Percentiles rank a stretch among this genome's conserved stretches.
These are phyloP conservation scores for Sebastes cheni DNA, from an alignment of 2,797 vertebrate species.

Conservation along the genomic window DNA sequence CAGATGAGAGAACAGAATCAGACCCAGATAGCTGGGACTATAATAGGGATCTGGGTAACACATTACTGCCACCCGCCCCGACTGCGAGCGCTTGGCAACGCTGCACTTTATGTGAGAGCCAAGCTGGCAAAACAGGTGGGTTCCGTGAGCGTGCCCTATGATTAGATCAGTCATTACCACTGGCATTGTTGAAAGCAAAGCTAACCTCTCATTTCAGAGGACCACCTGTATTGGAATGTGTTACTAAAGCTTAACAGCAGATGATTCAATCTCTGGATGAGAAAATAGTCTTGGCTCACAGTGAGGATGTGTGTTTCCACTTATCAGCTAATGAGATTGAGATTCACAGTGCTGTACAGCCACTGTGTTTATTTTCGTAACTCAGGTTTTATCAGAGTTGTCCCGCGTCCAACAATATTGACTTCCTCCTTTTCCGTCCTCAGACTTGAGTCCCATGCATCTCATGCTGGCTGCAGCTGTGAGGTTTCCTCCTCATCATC, in stretches of 20 bases:
- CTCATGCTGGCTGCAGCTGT: conserved; percentile 51
- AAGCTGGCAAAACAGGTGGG: conserved; percentile 71
- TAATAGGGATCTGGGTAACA: conserved; percentile 61
- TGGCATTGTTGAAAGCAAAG: conserved; percentile 60
- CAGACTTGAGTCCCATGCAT: conserved; percentile 14
- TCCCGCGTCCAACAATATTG: conserved; percentile 9
- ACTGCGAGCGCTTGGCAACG: conserved; percentile 55
- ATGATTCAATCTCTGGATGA: conserved; percentile 51
- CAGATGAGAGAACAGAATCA: conserved; percentile 69
- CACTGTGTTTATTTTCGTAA: conserved; percentile 38
- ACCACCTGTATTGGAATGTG: conserved; percentile 71
- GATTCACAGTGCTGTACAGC: conserved; percentile 28
- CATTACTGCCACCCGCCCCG: conserved; percentile 65
- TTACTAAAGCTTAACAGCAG: conserved; percentile 55
- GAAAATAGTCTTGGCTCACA: conserved; percentile 36
- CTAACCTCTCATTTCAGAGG: conserved; percentile 60
- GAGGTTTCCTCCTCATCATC: conserved; percentile 11
- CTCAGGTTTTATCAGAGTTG: conserved; percentile 29
- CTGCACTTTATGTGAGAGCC: conserved; percentile 47
- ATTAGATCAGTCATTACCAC: conserved; percentile 73
- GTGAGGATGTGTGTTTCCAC: conserved; percentile 58
- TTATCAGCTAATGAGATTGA: conserved; percentile 47
- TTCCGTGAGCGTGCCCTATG: conserved; percentile 58
- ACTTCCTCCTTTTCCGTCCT: conserved; percentile 23
- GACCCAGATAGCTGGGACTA: conserved; percentile 58